Evolutionary conservation across 1,140 invertebrate genomes (phyloP).

Genomic region (Scaptomyza pallida): DNA sequence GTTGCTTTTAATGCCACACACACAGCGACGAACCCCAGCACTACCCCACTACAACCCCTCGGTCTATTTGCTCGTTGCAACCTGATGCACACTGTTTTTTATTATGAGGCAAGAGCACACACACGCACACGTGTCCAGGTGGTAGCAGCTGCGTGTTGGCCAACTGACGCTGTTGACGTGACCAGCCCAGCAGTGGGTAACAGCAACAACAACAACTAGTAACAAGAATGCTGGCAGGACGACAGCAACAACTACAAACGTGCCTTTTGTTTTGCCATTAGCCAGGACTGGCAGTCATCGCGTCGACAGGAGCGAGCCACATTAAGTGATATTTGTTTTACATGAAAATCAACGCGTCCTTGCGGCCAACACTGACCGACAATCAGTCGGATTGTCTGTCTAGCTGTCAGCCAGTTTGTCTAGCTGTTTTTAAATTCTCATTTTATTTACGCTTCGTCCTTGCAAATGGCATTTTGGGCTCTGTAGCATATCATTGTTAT

Average conservation of each 20-base stretch:
- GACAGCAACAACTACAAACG: constrained; percentile 22
- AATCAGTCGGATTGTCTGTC: constrained; percentile 5
- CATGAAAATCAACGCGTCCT: constrained; percentile 75
- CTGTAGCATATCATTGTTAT: constrained; percentile 57
- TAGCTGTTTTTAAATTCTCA: constrained; percentile 54
- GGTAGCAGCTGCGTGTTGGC: constrained; percentile 42
- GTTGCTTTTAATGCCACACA: constrained; percentile 75
- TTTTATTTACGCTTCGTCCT: constrained; percentile 55
- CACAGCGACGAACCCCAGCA: constrained; percentile 36
- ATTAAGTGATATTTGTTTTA: constrained; percentile 83
- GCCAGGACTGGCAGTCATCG: constrained; percentile 8
- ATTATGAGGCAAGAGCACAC: constrained; percentile 70
- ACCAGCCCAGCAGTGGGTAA: constrained; percentile 26
- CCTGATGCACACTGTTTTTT: constrained; percentile 73
- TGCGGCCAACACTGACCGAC: constrained; percentile 21
- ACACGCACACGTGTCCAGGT: constrained; percentile 72
- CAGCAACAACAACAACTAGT: not conserved
- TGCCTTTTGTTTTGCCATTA: constrained; percentile 77
- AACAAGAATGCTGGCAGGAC: constrained; percentile 4
- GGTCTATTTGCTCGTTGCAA: constrained; percentile 46
- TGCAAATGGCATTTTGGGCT: constrained; percentile 62
- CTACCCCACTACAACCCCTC: not conserved
- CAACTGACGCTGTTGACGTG: constrained; percentile 31
- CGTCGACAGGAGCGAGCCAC: constrained; percentile 46
- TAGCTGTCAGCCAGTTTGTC: not conserved